Conservation (phyloP, 2,797 vertebrate genomes). For the Synaphobranchus kaupii region DNA sequence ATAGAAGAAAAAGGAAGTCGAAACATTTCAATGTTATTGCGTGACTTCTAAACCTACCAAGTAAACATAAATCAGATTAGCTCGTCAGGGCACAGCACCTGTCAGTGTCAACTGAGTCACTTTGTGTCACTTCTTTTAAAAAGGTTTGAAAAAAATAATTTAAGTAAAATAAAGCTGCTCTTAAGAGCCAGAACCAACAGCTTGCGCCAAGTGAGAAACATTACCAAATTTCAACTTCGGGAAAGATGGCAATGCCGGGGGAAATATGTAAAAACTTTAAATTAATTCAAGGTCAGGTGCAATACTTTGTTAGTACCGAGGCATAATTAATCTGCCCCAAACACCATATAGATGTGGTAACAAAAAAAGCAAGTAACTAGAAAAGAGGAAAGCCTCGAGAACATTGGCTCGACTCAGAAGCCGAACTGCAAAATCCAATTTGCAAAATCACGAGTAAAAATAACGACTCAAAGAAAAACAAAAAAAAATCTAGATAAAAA, state of each 20-base stretch:
- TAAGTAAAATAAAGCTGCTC: not conserved
- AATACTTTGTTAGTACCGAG: not conserved
- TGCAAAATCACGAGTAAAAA: not conserved
- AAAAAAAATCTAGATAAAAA: not conserved
- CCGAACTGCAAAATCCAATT: not conserved
- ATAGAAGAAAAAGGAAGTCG: not conserved
- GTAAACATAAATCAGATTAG: not conserved
- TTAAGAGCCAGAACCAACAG: not conserved
- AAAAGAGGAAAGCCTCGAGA: not conserved
- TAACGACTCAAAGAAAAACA: not conserved
- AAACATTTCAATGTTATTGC: slow-evolving; percentile 16
- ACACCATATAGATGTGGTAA: not conserved
- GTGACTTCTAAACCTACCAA: slow-evolving; percentile 7
- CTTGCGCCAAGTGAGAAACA: not conserved
- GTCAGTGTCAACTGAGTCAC: slow-evolving; percentile 15
- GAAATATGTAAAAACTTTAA: not conserved
- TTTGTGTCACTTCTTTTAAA: not conserved
- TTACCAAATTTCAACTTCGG: not conserved
- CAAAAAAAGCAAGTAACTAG: not conserved
- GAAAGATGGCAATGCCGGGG: not conserved
- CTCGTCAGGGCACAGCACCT: not conserved
- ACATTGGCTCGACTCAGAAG: not conserved
- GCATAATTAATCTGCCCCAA: too few species aligned
- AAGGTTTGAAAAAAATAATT: not conserved
- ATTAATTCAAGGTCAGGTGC: not conserved